Percentiles rank a stretch among this genome's conserved stretches.
Evolutionary conservation across 2,888 invertebrate species (phyloP).

Genomic region (Drosophila conformis): DNA sequence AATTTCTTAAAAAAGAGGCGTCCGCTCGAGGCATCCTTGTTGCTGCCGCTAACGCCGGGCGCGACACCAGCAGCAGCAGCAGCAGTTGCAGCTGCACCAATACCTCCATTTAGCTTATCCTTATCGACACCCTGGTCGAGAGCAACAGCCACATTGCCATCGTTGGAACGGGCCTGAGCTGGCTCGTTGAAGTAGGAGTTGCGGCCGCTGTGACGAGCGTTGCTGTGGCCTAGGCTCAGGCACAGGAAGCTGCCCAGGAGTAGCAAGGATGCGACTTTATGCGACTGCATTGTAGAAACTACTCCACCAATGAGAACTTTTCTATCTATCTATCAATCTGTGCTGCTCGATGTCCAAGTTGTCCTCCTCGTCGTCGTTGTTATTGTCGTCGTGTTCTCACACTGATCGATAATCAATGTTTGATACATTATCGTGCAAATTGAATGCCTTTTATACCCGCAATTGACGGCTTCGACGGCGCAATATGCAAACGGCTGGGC

Average conservation of each 20-base stretch:
- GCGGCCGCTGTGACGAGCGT: conserved; percentile 39
- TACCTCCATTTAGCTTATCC: conserved; percentile 31
- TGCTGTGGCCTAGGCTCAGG: background rate
- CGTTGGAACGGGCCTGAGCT: conserved; percentile 53
- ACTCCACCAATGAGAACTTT: conserved; percentile 69
- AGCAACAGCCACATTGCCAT: conserved; percentile 30
- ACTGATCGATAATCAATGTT: conserved; percentile 75
- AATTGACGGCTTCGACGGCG: too few relatives aligned
- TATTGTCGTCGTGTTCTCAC: conserved; percentile 46
- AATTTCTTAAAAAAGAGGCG: conserved; percentile 82
- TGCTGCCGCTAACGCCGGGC: conserved; percentile 18
- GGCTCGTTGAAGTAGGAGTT: conserved; percentile 54
- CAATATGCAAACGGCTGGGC: conserved; percentile 1
- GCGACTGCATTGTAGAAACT: conserved; percentile 57
- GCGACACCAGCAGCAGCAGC: conserved; percentile 10
- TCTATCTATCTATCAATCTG: conserved; percentile 31
- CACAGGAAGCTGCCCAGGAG: conserved; percentile 48
- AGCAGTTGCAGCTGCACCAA: conserved; percentile 3
- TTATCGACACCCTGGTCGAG: conserved; percentile 31
- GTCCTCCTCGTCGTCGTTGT: background rate
- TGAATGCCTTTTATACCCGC: conserved; percentile 75
- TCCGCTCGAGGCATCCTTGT: conserved; percentile 76
- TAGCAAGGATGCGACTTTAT: conserved; percentile 41
- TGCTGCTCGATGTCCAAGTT: conserved; percentile 8
- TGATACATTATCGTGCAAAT: conserved; percentile 68